Percentiles rank a stretch among this genome's conserved stretches.
phyloP scores from a whole-genome alignment of 1,140 invertebrate species.

The Panagrolaimus sp. region DNA sequence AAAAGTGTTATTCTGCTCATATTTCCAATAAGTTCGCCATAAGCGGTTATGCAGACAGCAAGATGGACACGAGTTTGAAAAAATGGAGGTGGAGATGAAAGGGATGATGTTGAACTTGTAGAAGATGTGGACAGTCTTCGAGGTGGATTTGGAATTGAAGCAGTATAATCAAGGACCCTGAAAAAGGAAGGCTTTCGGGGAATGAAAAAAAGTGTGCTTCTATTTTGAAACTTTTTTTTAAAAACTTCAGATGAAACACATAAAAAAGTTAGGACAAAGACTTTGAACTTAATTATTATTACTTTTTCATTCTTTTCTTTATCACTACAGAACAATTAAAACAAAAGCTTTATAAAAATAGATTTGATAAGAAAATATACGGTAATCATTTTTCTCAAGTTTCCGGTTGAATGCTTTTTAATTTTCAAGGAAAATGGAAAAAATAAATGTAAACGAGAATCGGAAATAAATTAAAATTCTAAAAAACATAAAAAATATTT shows the following conservation, averaged over 20 bases:
- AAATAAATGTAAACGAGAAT: too few species aligned
- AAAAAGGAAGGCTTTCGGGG: too few species aligned
- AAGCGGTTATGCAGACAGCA: background rate
- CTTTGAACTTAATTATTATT: too few species aligned
- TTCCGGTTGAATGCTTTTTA: background rate
- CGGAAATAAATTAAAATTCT: too few species aligned
- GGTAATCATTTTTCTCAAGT: background rate
- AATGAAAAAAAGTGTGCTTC: too few species aligned
- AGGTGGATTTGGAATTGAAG: background rate
- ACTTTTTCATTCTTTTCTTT: background rate
- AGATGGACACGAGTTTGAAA: background rate
- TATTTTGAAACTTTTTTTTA: too few species aligned
- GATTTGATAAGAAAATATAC: background rate
- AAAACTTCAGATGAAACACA: too few species aligned
- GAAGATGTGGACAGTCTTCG: background rate
- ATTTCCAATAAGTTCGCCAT: background rate
- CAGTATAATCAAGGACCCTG: background rate
- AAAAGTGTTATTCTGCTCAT: slow-evolving; percentile 1
- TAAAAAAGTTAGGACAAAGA: too few species aligned
- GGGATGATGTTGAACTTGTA: background rate
- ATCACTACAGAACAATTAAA: background rate
- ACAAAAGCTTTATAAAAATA: background rate
- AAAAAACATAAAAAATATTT: too few species aligned
- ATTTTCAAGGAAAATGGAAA: too few species aligned
- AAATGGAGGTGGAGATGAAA: background rate